Percentiles rank a stretch among this genome's conserved stretches.
phyloP scores from a whole-genome alignment of 2,797 vertebrate genomes.

The Micropoecilia bifurca region DNA sequence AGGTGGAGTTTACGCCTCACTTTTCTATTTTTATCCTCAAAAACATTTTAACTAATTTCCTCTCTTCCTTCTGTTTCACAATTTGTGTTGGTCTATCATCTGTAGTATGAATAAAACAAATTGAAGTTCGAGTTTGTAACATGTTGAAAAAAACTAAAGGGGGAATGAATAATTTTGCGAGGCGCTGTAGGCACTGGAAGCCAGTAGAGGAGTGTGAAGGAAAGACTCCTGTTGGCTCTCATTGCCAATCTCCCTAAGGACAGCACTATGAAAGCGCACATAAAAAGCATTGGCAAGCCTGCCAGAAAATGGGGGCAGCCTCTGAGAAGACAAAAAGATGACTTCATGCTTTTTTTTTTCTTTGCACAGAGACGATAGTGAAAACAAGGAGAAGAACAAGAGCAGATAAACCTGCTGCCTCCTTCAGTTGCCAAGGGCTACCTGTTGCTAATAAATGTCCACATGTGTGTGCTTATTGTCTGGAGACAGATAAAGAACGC shows the following conservation, averaged over 20 bases:
- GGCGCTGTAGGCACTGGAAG: slow-evolving; percentile 24
- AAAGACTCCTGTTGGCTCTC: slow-evolving; percentile 64
- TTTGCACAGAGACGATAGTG: slow-evolving; percentile 42
- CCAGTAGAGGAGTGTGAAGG: slow-evolving; percentile 37
- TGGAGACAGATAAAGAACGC: slow-evolving; percentile 96
- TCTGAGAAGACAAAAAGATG: slow-evolving; percentile 46
- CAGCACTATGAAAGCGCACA: slow-evolving; percentile 63
- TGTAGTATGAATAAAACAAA: background rate
- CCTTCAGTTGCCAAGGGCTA: slow-evolving; percentile 58
- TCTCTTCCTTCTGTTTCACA: background rate
- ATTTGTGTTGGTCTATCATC: background rate
- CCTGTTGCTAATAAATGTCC: slow-evolving; percentile 71
- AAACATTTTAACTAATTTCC: background rate
- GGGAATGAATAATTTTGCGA: slow-evolving; percentile 32
- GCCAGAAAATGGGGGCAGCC: slow-evolving; percentile 55
- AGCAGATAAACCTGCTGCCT: slow-evolving; percentile 59
- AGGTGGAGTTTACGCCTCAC: background rate
- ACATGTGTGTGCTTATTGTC: slow-evolving; percentile 44
- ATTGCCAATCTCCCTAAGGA: slow-evolving; percentile 68
- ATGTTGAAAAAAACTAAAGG: background rate
- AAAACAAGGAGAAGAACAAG: slow-evolving; percentile 23
- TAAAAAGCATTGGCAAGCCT: slow-evolving; percentile 68
- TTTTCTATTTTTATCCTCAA: background rate
- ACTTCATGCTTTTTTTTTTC: slow-evolving; percentile 31
- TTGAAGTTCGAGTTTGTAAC: background rate